These are phyloP conservation scores for Rhagoletis pomonella DNA, from an alignment of 1,140 invertebrate genomes.

Conservation along the genomic window DNA sequence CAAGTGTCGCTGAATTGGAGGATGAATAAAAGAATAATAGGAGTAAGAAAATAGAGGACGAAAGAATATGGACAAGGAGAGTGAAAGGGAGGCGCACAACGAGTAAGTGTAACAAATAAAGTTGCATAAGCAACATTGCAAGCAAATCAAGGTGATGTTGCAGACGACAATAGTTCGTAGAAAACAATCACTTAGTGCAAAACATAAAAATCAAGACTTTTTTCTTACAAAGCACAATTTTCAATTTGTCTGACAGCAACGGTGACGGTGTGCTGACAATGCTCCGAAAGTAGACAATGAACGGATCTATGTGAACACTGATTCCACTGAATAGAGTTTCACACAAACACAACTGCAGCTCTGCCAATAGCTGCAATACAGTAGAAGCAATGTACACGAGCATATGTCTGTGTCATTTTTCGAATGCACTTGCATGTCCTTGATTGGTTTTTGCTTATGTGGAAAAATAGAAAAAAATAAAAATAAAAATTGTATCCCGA, in stretches of 20 bases:
- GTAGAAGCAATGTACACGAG: background rate
- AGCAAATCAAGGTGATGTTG: conserved; percentile 19
- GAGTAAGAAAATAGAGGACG: too few species aligned
- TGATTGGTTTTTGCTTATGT: background rate
- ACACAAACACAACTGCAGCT: background rate
- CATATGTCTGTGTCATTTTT: background rate
- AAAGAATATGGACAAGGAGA: too few species aligned
- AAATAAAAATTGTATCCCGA: too few species aligned
- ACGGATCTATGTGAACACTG: background rate
- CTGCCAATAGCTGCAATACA: too few species aligned
- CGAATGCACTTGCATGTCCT: background rate
- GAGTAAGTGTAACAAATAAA: background rate
- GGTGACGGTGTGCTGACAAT: background rate
- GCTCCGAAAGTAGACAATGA: background rate
- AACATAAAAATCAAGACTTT: background rate
- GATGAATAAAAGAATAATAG: too few species aligned
- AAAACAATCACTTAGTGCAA: background rate
- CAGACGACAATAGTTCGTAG: background rate
- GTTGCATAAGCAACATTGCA: background rate
- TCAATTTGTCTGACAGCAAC: background rate
- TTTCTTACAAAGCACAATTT: conserved; percentile 8
- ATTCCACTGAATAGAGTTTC: background rate
- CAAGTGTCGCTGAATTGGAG: background rate
- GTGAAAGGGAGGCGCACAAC: too few species aligned
- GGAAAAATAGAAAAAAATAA: background rate